Evolutionary conservation across 2,888 invertebrate species (phyloP).

Genomic region (Cloeon dipterum): DNA sequence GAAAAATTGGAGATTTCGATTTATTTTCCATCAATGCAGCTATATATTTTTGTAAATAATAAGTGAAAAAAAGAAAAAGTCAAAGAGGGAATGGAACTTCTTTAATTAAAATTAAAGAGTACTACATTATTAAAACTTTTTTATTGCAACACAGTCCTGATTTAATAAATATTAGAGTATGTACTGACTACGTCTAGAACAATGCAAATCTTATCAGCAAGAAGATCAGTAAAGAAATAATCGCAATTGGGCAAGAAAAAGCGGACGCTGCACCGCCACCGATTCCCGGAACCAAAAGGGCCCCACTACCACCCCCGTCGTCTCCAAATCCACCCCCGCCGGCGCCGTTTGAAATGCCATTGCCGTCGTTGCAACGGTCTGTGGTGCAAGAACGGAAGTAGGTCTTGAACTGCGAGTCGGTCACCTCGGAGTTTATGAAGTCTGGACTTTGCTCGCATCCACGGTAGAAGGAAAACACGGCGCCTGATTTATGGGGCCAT

Average conservation of each 20-base stretch:
- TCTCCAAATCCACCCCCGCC: not conserved
- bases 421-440: slow-evolving; percentile 3
- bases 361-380: slow-evolving; percentile 6
- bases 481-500: slow-evolving; percentile 6
- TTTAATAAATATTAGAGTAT: too few species aligned
- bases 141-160: too few species aligned
- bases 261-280: not conserved
- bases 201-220: too few species aligned
- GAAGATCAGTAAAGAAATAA: too few species aligned
- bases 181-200: too few species aligned
- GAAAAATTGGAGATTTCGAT: too few species aligned
- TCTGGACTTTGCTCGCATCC: slow-evolving; percentile 6
- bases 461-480: slow-evolving; percentile 6
- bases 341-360: slow-evolving; percentile 2
- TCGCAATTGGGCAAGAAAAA: not conserved
- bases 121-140: too few species aligned
- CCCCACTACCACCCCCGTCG: not conserved
- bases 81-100: too few species aligned
- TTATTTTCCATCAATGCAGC: too few species aligned
- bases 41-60: too few species aligned
- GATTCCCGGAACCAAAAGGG: not conserved
- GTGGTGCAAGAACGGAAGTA: slow-evolving; percentile 5
- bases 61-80: too few species aligned
- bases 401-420: slow-evolving; percentile 4
- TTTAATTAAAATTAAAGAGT: too few species aligned